These are phyloP conservation scores for Lypha dubia DNA, from an alignment of 2,888 invertebrate genomes.

Conservation along the genomic window DNA sequence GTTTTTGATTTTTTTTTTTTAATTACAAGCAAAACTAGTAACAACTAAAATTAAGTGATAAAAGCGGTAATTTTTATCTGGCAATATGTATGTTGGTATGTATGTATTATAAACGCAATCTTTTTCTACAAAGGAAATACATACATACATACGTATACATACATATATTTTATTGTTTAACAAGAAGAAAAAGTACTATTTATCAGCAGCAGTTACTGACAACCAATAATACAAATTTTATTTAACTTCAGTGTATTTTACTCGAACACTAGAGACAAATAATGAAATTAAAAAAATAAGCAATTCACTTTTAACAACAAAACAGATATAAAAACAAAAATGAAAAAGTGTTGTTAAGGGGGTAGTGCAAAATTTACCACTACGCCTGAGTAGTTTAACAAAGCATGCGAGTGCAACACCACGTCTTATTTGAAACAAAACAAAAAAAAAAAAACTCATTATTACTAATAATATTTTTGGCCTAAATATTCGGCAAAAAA, in stretches of 20 bases:
- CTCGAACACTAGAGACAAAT: not conserved
- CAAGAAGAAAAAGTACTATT: constrained; percentile 1
- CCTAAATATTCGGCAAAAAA: not conserved
- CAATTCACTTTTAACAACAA: constrained; percentile 33
- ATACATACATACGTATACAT: too few relatives aligned
- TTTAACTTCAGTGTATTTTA: constrained; percentile 20
- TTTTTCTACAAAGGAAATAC: too few relatives aligned
- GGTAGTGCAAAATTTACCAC: constrained; percentile 45
- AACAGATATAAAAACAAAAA: constrained; percentile 30
- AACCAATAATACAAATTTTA: constrained; percentile 12
- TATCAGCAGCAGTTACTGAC: constrained; percentile 14
- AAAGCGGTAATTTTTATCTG: constrained; percentile 59
- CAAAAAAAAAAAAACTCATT: too few relatives aligned
- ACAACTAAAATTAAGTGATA: constrained; percentile 53
- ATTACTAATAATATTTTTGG: not conserved
- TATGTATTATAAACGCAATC: constrained; percentile 5
- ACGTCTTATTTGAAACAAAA: constrained; percentile 37
- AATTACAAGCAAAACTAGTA: constrained; percentile 53
- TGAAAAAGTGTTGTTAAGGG: constrained; percentile 8
- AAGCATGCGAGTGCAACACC: constrained; percentile 57
- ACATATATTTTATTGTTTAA: not conserved
- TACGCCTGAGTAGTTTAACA: constrained; percentile 60
- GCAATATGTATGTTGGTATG: constrained; percentile 3
- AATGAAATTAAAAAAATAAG: constrained; percentile 15
- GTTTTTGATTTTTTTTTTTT: constrained; percentile 39